These are phyloP conservation scores for Pangasius macronema DNA, from an alignment of 2,797 vertebrate species.

Conservation along the genomic window DNA sequence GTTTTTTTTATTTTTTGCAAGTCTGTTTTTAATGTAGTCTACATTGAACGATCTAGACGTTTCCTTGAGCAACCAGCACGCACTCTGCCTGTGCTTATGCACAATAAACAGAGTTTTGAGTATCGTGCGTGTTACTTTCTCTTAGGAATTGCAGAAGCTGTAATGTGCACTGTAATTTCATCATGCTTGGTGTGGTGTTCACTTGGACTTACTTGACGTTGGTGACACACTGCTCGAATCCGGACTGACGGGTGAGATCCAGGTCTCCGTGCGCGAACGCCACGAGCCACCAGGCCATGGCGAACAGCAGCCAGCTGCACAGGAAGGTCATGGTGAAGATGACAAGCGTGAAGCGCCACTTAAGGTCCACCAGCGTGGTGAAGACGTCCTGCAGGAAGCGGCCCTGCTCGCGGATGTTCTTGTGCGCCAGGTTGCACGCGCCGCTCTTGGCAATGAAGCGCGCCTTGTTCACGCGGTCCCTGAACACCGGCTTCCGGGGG, in stretches of 20 bases:
- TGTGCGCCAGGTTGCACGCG: conserved; percentile 94
- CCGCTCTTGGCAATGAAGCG: conserved; percentile 97
- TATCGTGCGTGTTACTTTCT: neutral
- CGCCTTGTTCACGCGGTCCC: conserved; percentile 89
- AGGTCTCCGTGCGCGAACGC: conserved; percentile 95
- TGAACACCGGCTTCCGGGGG: conserved; percentile 89
- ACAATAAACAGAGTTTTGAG: neutral
- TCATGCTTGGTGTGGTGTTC: neutral
- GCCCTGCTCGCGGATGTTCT: conserved; percentile 97
- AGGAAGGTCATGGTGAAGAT: conserved; percentile 98
- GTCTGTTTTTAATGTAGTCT: neutral
- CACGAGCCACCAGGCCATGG: conserved; percentile 98
- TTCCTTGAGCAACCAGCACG: neutral
- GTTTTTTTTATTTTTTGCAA: neutral
- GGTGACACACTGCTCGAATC: conserved; percentile 79
- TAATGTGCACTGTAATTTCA: neutral
- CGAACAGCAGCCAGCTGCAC: conserved; percentile 97
- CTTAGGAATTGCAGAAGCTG: neutral
- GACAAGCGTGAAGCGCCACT: conserved; percentile 95
- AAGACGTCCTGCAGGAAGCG: conserved; percentile 97
- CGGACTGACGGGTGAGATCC: conserved; percentile 62
- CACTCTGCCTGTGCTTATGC: neutral
- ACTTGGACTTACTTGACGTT: conserved; percentile 83
- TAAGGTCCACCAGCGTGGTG: conserved; percentile 96
- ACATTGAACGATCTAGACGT: neutral